Evolutionary conservation across 2,888 invertebrate genomes (phyloP), one percentile per base, ranked within the genome.

Genomic region (Leptopilina myrica): DNA sequence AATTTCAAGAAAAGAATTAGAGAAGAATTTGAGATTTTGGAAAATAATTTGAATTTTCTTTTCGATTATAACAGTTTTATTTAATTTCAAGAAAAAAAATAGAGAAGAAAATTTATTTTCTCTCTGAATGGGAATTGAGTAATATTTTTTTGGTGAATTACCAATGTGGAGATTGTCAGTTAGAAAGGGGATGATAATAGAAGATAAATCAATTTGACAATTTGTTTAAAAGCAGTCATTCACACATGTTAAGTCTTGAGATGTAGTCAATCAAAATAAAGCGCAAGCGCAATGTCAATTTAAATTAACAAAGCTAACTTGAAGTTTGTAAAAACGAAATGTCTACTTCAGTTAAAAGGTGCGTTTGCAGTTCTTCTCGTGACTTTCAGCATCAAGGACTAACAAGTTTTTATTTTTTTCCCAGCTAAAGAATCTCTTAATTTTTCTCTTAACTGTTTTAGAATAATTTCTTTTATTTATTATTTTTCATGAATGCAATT

Each of bases 241-340:
- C 20, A 49, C 20, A 20, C 46, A 20, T 67, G 67, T 49, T 49
- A n/a, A 33, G 15, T 40, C n/a, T 40, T 40, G 65, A 65, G 43
- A 49, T 64, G 66, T 66, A 40, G 43, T 15, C 43, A 40, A 15
- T 66, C 69, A 26, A 12, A 26, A 69, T 46, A 46, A 69, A 69
- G 69, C 69, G 69, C 69, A 69, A 49, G 69, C 69, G 69, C 69
- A 49, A 69, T 69, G 49, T 26, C 15, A 69, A 69, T 69, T 69
- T 69, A 11, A 69, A 49, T 49, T 69, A 49, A 53, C 69, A 69
- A 49, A 49, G 49, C 20, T 69, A 53, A 49, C 69, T 53, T 69
- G 14, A 69, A 53, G 49, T 69, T 49, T 69, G 67, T 7, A 53
- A 40, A 33, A n/a, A 56, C 73, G 56, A 73, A 53, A 73, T 56